phyloP scores from a whole-genome alignment of 2,797 vertebrate species.

The Sarcoramphus papa region DNA sequence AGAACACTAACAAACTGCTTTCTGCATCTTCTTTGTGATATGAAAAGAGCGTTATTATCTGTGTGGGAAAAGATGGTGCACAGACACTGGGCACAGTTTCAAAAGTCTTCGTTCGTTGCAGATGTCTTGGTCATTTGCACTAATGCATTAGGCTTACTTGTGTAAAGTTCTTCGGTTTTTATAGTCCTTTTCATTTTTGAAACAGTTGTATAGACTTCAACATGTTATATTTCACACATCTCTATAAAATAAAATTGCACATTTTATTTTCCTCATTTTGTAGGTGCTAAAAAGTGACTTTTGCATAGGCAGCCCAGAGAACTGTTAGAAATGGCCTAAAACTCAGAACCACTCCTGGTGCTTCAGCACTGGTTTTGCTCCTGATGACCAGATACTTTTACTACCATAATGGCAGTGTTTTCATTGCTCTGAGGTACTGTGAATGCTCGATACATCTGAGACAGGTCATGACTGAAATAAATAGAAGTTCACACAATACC shows the following conservation, averaged over 20 bases:
- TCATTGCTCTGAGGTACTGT: neutral
- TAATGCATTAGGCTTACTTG: neutral
- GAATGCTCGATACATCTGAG: neutral
- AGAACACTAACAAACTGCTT: neutral
- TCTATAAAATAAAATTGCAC: neutral
- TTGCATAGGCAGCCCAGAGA: neutral
- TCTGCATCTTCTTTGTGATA: neutral
- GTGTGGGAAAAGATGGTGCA: neutral
- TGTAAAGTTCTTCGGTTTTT: neutral
- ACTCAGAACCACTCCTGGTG: neutral
- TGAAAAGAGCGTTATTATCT: neutral
- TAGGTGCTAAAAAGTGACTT: neutral
- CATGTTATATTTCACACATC: neutral
- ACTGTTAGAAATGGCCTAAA: neutral
- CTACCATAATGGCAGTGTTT: accelerated
- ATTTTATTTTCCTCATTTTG: neutral
- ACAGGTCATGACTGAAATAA: neutral
- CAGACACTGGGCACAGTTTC: constrained; percentile 20
- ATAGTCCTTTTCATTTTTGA: neutral
- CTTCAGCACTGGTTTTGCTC: neutral
- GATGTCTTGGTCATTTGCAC: neutral
- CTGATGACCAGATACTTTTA: neutral
- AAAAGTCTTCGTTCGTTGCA: constrained; percentile 1
- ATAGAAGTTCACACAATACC: neutral
- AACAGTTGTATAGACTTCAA: neutral